These are phyloP conservation scores for Xyrichtys novacula DNA, from an alignment of 2,797 vertebrate species.

Conservation along the genomic window DNA sequence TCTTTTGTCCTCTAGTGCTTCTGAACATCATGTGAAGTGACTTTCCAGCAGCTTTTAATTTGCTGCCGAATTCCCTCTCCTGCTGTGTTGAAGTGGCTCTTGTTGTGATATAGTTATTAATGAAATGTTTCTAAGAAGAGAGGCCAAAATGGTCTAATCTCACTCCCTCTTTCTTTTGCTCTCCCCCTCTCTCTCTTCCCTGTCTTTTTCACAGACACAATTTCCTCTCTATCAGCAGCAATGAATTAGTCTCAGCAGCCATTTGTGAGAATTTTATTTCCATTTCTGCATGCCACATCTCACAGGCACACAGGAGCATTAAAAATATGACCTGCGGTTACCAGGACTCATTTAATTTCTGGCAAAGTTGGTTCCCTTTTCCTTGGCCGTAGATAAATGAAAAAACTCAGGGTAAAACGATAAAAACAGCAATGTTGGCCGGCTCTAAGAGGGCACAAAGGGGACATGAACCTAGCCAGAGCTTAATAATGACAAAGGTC, in stretches of 20 bases:
- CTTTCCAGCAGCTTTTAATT: conserved; percentile 22
- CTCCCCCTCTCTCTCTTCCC: no score
- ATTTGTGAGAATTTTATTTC: conserved; percentile 29
- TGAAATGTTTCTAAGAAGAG: conserved; percentile 22
- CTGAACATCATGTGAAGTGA: background rate
- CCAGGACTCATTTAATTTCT: background rate
- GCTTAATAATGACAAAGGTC: no score
- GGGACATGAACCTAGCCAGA: no score
- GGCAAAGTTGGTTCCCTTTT: background rate
- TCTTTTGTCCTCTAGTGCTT: background rate
- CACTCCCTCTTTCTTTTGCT: background rate
- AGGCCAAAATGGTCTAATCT: conserved; percentile 2
- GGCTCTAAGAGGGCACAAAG: no score
- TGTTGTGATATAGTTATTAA: conserved; percentile 24
- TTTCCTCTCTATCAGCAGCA: conserved; percentile 23
- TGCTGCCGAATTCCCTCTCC: background rate
- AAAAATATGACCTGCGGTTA: background rate
- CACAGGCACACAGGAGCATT: background rate
- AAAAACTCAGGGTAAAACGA: no score
- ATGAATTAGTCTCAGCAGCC: conserved; percentile 4
- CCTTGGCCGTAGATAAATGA: no score
- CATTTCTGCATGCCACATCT: background rate
- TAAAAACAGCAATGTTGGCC: no score
- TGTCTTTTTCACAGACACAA: conserved; percentile 10
- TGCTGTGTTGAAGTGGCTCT: conserved; percentile 24